Base-by-base conservation (phyloP, 2,888 invertebrate species). In the Congeria kusceri region DNA sequence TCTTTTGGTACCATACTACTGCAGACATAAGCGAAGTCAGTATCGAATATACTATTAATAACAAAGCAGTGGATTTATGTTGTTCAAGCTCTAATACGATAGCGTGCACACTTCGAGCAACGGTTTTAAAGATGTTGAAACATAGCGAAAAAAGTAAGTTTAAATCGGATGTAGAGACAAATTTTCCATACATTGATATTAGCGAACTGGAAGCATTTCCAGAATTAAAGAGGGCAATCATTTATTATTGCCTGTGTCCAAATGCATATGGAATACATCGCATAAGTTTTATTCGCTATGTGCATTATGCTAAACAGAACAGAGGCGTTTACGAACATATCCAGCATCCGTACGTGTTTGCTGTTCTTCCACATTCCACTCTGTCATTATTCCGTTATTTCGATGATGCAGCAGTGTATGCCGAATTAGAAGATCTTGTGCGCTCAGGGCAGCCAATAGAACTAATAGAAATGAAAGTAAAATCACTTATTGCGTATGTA, bases 391-490 rank as follows among this genome's bases (percentile, higher is more conserved):
- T 70, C 27, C 32, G 70, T 27, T 56, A 28, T 53, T 20, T 27
- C 20, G 63, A 70, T 25, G 70, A 70, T 28, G 27, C 39, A 9
- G 44, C 62, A 27, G 28, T 70, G n/a, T 70, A 63, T 57, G 1
- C 23, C 3, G 28, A 32, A 3, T 25, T 70, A 27, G 70, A 70
- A 39, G 46, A 53, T 46, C n/a, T 63, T 1, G 25, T 70, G 1
- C 15, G 56, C n/a, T 13, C 58, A 23, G 44, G 46, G 11, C 25
- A 25, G 4, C 15, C 53, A 13, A n/a, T 70, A 11, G 44, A 53
- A 5, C 3, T 63, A 7, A 63, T 70, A 23, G 70, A 63, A 63
- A 7, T 56, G n/a, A 44, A 56, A 27, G n/a, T 70, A 1, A 7
- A 39, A 32, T 27, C 44, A 23, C 5, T 56, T 23, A 25, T 15